phyloP scores from a whole-genome alignment of 1,140 invertebrate genomes.

The Bombyx mori region ASM3026992v2 NC_085132.1:4815001-4815500 shows the following conservation, averaged over 20 bases:
- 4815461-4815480: not conserved
- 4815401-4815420: not conserved
- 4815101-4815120: not conserved
- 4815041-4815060: too few relatives aligned
- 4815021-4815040: too few relatives aligned
- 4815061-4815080: too few relatives aligned
- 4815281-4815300: conserved; percentile 75
- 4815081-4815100: not conserved
- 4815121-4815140: too few relatives aligned
- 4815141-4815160: too few relatives aligned
- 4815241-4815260: conserved; percentile 82
- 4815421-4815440: not conserved
- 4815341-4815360: too few relatives aligned
- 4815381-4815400: too few relatives aligned
- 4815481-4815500: not conserved
- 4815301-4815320: conserved; percentile 43
- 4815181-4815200: too few relatives aligned
- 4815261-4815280: conserved; percentile 84
- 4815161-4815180: too few relatives aligned
- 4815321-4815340: too few relatives aligned
- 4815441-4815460: not conserved
- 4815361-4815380: too few relatives aligned
- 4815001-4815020: too few relatives aligned
- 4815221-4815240: conserved; percentile 75
- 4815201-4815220: not conserved